phyloP scores from a whole-genome alignment of 2,888 invertebrate species.

The Conchocele bisecta region DNA sequence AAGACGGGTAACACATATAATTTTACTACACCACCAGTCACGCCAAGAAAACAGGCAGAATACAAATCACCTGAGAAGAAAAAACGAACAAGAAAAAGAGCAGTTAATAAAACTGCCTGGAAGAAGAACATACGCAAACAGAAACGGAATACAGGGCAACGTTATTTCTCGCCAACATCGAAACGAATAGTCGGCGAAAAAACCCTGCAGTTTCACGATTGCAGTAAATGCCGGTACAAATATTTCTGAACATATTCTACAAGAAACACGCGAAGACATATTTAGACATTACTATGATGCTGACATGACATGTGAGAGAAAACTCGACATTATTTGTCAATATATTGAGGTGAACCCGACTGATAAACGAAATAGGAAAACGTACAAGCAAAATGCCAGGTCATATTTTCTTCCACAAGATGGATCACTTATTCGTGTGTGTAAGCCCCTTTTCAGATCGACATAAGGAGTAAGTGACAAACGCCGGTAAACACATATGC shows the following conservation, averaged over 20 bases:
- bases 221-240: constrained; percentile 16
- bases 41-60: neutral
- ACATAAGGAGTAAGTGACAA: too few species aligned
- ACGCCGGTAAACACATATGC: constrained; percentile 8
- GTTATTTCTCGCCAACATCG: constrained; percentile 1
- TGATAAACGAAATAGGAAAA: neutral
- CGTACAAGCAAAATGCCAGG: constrained; percentile 9
- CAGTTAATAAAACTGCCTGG: constrained; percentile 7
- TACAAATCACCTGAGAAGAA: constrained; percentile 6
- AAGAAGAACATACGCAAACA: constrained; percentile 16
- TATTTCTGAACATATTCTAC: constrained; percentile 2
- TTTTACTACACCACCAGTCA: neutral
- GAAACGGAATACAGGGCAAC: constrained; percentile 7
- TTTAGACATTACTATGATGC: constrained; percentile 1
- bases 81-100: constrained; percentile 5
- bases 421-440: too few species aligned
- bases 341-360: constrained; percentile 5
- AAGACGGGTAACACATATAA: too few species aligned
- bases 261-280: constrained; percentile 3
- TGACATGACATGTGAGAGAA: neutral
- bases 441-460: too few species aligned
- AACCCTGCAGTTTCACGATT: neutral
- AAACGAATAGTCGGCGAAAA: neutral
- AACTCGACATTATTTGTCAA: constrained; percentile 10
- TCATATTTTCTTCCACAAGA: constrained; percentile 21